Percentiles rank a stretch among this genome's conserved stretches.
phyloP scores from a whole-genome alignment of 1,140 invertebrate genomes.

The Batillaria attramentaria region DNA sequence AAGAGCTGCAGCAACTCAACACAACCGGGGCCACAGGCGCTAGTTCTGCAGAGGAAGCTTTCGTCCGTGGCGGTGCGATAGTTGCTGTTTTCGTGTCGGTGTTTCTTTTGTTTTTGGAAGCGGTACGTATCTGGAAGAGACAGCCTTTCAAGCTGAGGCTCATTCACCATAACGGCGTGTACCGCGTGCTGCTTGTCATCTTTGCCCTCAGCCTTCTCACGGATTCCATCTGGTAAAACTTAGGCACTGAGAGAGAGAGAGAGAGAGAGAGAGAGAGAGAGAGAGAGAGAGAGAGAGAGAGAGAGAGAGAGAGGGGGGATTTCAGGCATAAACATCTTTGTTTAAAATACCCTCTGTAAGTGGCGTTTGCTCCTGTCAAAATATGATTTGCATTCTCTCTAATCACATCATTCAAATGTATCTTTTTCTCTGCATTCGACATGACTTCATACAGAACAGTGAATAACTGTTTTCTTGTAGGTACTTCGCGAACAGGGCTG shows the following conservation, averaged over 20 bases:
- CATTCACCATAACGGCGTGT: slow-evolving; percentile 44
- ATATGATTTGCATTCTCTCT: too few relatives aligned
- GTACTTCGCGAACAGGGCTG: background rate
- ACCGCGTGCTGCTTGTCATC: slow-evolving; percentile 42
- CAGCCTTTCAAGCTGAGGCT: background rate
- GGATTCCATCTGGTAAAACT: slow-evolving; percentile 44
- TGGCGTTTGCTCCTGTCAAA: too few relatives aligned
- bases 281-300: too few relatives aligned
- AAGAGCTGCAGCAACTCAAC: background rate
- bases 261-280: too few relatives aligned
- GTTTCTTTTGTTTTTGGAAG: background rate
- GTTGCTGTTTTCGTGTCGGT: background rate
- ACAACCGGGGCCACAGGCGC: background rate
- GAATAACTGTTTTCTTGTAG: background rate
- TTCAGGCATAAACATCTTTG: too few relatives aligned
- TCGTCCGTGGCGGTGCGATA: background rate
- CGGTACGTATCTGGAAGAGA: background rate
- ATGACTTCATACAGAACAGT: too few relatives aligned
- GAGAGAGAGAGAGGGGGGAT: too few relatives aligned
- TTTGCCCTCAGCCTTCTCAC: slow-evolving; percentile 42
- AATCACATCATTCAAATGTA: too few relatives aligned
- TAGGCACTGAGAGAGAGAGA: too few relatives aligned
- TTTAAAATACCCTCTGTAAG: too few relatives aligned
- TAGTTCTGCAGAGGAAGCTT: background rate
- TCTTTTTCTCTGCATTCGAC: too few relatives aligned